Base-by-base conservation (phyloP, 2,797 vertebrate species). In the Peromyscus eremicus region DNA sequence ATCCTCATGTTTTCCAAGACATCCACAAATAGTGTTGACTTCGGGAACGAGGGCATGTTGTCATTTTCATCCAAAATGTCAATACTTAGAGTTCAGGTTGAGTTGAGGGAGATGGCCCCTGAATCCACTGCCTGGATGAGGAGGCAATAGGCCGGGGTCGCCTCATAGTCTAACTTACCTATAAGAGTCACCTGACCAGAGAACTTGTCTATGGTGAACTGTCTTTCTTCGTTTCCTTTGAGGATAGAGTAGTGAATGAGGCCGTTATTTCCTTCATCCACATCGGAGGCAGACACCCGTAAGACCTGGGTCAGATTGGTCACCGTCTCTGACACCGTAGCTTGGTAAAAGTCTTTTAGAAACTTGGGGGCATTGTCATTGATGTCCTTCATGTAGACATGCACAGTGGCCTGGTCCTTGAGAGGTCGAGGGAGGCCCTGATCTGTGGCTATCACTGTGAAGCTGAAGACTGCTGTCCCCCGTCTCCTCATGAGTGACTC, bases 281-380 rank as follows among this genome's bases (percentile, higher is more conserved):
- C 99, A 88, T 99, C 99, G 0, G 99, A 99, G 94, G 99, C 99
- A 0, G 99, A 99, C 87, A 99, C 99, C 71, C 99, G 98, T 86
- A 99, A 98, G 57, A 99, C 99, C 29, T 99, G 99, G 0, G 99
- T 99, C 98, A 99, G 98, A 97, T 99, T 99, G 81, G 97, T 99
- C 79, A 99, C 99, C 0, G 98, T 98, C 98, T 99, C 99, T 0
- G 99, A 99, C 97, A 99, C 98, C 13, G 99, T 99, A 89, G 99
- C 99, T 98, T 99, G 99, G 98, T 99, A 99, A 94, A 99, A 99
- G 98, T 99, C 99, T 98, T 99, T 99, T 79, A 99, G 98, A 98
- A 99, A 99, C 91, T 99, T 99, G 37, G 99, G 99, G 4, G 99
- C 94, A 55, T 99, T 99, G 98, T 99, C 99, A 89, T 99, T 99